Percentiles rank a stretch among this genome's conserved stretches.
These are phyloP conservation scores for Syngnathus scovelli DNA, from an alignment of 2,113 vertebrate genomes.

Conservation along the genomic window DNA sequence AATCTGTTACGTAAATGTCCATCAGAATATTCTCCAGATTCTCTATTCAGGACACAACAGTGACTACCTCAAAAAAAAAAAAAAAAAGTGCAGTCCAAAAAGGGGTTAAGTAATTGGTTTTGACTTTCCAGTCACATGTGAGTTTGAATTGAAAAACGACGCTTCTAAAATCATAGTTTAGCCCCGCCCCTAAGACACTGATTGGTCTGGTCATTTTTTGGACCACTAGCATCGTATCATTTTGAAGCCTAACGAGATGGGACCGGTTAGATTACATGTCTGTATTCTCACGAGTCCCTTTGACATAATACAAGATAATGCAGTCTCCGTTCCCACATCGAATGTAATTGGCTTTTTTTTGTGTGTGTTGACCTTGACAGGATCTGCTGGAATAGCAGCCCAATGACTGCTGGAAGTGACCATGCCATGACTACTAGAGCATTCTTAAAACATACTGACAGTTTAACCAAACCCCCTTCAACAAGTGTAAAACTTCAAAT, in stretches of 20 bases:
- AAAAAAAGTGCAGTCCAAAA: background rate
- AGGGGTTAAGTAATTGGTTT: background rate
- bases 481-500: background rate
- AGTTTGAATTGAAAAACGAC: background rate
- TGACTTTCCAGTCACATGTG: background rate
- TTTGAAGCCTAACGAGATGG: background rate
- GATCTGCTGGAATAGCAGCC: slow-evolving; percentile 58
- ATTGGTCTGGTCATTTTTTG: background rate
- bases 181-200: background rate
- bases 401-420: slow-evolving; percentile 5
- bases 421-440: background rate
- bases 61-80: background rate
- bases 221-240: background rate
- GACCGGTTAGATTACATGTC: slow-evolving; percentile 2
- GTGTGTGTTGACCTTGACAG: slow-evolving; percentile 41
- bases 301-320: slow-evolving; percentile 1
- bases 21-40: background rate
- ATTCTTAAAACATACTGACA: background rate
- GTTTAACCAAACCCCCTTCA: background rate
- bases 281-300: background rate
- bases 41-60: background rate
- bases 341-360: slow-evolving; percentile 26
- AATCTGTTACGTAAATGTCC: background rate
- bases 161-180: background rate
- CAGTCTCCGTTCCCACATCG: slow-evolving; percentile 17